A percentile compares a stretch with the other conserved stretches of the same genome.
Conservation (phyloP, 2,797 vertebrate genomes). For the Pseudomugil gertrudae region DNA sequence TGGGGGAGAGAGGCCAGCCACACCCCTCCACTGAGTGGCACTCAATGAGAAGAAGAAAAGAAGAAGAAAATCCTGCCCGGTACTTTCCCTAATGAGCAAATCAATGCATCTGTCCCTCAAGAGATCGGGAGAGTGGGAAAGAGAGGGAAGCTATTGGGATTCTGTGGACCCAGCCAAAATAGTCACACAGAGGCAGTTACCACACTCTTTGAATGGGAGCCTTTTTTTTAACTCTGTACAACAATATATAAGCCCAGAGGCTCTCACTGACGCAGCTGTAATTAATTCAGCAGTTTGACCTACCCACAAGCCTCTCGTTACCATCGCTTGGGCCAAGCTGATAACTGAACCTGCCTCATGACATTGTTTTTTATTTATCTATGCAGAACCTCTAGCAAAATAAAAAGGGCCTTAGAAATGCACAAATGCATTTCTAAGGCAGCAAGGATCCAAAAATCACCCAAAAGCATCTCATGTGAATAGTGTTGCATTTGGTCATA, state of each 20-base stretch:
- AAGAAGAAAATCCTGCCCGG: slow-evolving; percentile 71
- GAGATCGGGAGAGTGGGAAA: slow-evolving; percentile 69
- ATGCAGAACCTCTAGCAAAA: slow-evolving; percentile 61
- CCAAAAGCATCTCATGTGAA: slow-evolving; percentile 30
- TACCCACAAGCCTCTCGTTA: slow-evolving; percentile 70
- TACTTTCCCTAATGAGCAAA: slow-evolving; percentile 84
- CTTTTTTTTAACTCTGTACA: slow-evolving; percentile 82
- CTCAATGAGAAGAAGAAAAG: slow-evolving; percentile 80
- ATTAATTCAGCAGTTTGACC: slow-evolving; percentile 84
- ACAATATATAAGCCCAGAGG: slow-evolving; percentile 77
- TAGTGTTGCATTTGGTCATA: slow-evolving; percentile 16
- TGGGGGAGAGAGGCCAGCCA: slow-evolving; percentile 82
- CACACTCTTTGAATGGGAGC: slow-evolving; percentile 78
- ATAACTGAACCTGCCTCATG: slow-evolving; percentile 65
- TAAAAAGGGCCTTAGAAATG: too few species aligned
- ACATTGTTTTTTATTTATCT: slow-evolving; percentile 54
- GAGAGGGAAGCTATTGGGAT: slow-evolving; percentile 71
- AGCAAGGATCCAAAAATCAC: slow-evolving; percentile 33
- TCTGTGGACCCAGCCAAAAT: slow-evolving; percentile 80
- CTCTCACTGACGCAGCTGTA: slow-evolving; percentile 71
- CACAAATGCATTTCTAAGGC: slow-evolving; percentile 51
- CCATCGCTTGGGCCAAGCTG: slow-evolving; percentile 49
- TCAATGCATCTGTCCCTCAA: slow-evolving; percentile 85
- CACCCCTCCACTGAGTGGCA: slow-evolving; percentile 81
- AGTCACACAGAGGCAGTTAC: slow-evolving; percentile 82